Evolutionary conservation across 1,140 invertebrate species (phyloP).

Genomic region (Hydropsyche tenuis): DNA sequence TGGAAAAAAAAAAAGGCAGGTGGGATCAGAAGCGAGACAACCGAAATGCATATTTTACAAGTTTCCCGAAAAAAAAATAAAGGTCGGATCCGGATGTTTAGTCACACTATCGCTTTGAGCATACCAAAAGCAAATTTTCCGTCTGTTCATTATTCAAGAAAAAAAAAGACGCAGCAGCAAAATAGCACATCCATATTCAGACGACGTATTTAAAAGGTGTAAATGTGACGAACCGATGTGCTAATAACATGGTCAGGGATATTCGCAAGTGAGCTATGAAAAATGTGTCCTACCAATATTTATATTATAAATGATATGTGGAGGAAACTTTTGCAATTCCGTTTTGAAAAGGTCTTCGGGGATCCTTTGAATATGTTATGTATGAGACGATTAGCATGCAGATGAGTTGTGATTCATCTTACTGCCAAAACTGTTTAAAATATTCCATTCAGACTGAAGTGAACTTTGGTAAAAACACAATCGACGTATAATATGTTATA

Average conservation of each 20-base stretch:
- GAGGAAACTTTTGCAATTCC: not conserved
- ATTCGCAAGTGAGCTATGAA: not conserved
- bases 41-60: not conserved
- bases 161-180: too few relatives aligned
- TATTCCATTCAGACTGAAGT: too few relatives aligned
- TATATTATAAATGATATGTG: not conserved
- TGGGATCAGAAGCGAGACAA: not conserved
- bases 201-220: not conserved
- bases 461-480: too few relatives aligned
- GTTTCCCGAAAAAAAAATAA: not conserved
- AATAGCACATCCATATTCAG: constrained; percentile 16
- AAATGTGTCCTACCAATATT: not conserved
- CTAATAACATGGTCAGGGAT: not conserved
- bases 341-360: not conserved
- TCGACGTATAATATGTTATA: too few relatives aligned
- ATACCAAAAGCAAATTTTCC: not conserved
- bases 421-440: not conserved
- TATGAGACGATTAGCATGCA: constrained; percentile 20
- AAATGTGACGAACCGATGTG: not conserved
- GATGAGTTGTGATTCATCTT: not conserved
- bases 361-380: not conserved
- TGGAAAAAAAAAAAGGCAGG: not conserved
- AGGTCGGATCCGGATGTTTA: not conserved
- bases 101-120: not conserved
- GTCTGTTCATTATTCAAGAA: too few relatives aligned